These are phyloP conservation scores for Moxostoma hubbsi DNA, from an alignment of 2,797 vertebrate genomes.

Conservation along the genomic window DNA sequence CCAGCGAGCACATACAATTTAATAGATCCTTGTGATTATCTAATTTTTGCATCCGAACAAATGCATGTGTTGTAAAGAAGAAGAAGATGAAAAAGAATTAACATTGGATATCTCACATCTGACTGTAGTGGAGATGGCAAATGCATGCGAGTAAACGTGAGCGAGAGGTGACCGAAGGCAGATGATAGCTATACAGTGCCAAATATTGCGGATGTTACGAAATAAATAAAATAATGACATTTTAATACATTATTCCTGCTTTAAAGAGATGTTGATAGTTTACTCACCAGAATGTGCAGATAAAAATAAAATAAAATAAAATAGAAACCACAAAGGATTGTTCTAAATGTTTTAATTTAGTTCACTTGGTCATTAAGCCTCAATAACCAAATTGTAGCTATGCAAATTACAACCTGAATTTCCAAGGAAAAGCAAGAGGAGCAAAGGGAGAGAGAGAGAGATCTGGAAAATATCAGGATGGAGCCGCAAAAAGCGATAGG, in stretches of 20 bases:
- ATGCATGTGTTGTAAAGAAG: slow-evolving; percentile 28
- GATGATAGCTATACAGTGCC: slow-evolving; percentile 68
- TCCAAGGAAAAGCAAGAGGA: slow-evolving; percentile 53
- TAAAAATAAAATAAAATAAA: slow-evolving; percentile 30
- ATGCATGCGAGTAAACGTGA: slow-evolving; percentile 60
- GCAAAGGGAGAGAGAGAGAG: slow-evolving; percentile 34
- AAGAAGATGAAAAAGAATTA: slow-evolving; percentile 40
- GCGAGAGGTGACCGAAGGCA: slow-evolving; percentile 67
- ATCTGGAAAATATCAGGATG: slow-evolving; percentile 61
- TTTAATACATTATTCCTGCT: slow-evolving; percentile 56
- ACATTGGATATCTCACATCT: slow-evolving; percentile 60
- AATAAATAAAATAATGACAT: slow-evolving; percentile 77
- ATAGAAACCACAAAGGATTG: slow-evolving; percentile 30
- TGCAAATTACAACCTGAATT: slow-evolving; percentile 62
- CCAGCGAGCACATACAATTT: slow-evolving; percentile 54
- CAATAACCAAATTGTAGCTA: slow-evolving; percentile 48
- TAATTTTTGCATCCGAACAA: slow-evolving; percentile 9
- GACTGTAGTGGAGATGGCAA: slow-evolving; percentile 53
- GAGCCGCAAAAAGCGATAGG: slow-evolving; percentile 68
- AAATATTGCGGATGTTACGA: slow-evolving; percentile 81
- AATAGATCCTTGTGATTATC: slow-evolving; percentile 7
- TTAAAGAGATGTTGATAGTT: slow-evolving; percentile 36
- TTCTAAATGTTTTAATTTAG: slow-evolving; percentile 45
- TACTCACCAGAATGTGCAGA: slow-evolving; percentile 59
- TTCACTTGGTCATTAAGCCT: slow-evolving; percentile 47